phyloP scores from a whole-genome alignment of 2,797 vertebrate genomes.

The Triplophysa bombifrons region DNA sequence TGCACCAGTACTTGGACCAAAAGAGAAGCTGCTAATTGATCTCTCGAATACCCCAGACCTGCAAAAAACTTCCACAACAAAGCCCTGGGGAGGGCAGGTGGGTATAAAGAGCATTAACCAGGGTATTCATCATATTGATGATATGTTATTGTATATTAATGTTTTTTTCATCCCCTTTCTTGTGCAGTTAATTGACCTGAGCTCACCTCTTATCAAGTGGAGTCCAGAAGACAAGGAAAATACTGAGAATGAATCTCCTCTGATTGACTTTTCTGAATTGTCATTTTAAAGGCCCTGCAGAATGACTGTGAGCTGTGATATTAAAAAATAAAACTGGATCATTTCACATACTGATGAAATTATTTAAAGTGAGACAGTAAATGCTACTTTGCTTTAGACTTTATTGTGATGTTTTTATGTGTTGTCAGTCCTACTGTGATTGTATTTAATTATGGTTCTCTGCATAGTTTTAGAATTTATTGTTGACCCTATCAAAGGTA shows the following conservation, averaged over 20 bases:
- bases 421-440: constrained; percentile 16
- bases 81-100: constrained; percentile 70
- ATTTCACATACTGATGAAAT: constrained; percentile 19
- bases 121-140: background rate
- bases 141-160: no score
- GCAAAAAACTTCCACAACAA: constrained; percentile 62
- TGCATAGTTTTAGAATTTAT: constrained; percentile 17
- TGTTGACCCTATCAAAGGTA: constrained; percentile 29
- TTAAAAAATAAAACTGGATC: constrained; percentile 14
- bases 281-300: constrained; percentile 68
- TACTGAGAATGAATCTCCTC: constrained; percentile 56
- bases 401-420: constrained; percentile 32
- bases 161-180: background rate
- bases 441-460: constrained; percentile 33
- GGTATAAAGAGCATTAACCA: constrained; percentile 44
- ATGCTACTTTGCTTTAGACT: background rate
- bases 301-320: constrained; percentile 9
- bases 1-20: constrained; percentile 62
- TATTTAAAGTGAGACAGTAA: background rate
- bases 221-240: constrained; percentile 76
- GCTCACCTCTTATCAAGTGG: constrained; percentile 81
- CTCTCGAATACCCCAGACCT: constrained; percentile 87
- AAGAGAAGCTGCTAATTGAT: constrained; percentile 85
- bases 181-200: constrained; percentile 77
- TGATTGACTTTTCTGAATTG: constrained; percentile 80